phyloP scores from a whole-genome alignment of 2,888 invertebrate genomes.

The Catotricha subobsoleta region DNA sequence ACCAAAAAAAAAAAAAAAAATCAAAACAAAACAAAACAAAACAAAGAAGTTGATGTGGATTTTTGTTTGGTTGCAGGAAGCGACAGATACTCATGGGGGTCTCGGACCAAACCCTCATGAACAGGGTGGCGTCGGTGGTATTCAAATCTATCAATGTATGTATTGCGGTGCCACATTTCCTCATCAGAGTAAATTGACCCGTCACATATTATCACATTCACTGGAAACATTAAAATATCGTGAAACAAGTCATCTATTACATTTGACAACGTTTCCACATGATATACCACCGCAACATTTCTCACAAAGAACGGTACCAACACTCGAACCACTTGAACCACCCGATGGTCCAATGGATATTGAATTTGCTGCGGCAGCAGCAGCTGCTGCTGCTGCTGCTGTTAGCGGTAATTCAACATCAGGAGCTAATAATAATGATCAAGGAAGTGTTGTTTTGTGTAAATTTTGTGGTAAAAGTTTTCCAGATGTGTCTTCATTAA shows the following conservation, averaged over 20 bases:
- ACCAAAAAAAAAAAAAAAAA: conserved; percentile 10
- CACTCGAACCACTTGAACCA: conserved; percentile 25
- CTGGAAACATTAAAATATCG: conserved; percentile 75
- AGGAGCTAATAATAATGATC: conserved; percentile 38
- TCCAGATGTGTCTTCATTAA: conserved; percentile 74
- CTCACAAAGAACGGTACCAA: conserved; percentile 22
- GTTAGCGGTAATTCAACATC: conserved; percentile 27
- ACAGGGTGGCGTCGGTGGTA: conserved; percentile 16
- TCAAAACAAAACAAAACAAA: conserved; percentile 7
- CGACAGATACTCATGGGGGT: conserved; percentile 52
- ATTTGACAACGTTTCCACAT: conserved; percentile 32
- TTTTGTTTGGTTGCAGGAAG: conserved; percentile 84
- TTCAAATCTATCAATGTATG: conserved; percentile 58
- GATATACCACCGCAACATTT: conserved; percentile 25
- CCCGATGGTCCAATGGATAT: conserved; percentile 19
- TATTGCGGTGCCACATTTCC: conserved; percentile 80
- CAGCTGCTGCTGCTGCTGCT: conserved; percentile 32
- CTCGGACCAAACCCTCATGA: conserved; percentile 21
- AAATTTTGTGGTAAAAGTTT: conserved; percentile 87
- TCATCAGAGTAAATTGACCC: conserved; percentile 77
- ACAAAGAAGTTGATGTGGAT: conserved; percentile 74
- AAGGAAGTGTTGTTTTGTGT: conserved; percentile 66
- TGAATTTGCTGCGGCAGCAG: conserved; percentile 19
- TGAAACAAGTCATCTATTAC: conserved; percentile 41
- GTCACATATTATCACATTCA: conserved; percentile 77